Percentiles rank a stretch among this genome's conserved stretches.
phyloP scores from a whole-genome alignment of 2,113 vertebrate genomes.

The Colius striatus region DNA sequence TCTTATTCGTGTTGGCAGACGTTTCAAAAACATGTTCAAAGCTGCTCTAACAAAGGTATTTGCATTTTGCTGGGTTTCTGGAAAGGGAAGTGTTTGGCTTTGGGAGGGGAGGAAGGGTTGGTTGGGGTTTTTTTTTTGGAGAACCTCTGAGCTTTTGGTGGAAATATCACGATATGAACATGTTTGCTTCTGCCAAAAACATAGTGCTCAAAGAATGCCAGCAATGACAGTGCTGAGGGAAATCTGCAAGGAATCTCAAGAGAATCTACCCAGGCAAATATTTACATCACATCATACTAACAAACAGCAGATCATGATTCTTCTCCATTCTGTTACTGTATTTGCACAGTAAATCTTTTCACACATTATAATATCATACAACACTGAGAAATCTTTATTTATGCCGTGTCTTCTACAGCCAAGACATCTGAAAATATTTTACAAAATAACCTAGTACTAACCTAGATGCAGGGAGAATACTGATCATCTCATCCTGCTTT shows the following conservation, averaged over 20 bases:
- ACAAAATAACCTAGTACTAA: constrained; percentile 56
- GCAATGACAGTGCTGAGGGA: background rate
- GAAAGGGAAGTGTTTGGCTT: background rate
- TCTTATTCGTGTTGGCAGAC: rapidly evolving
- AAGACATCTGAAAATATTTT: constrained; percentile 49
- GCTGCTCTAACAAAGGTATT: background rate
- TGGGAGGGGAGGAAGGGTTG: background rate
- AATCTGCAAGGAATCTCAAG: constrained; percentile 16
- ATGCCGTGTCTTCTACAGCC: constrained; percentile 39
- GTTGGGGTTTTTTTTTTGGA: background rate
- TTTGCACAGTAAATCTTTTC: constrained; percentile 59
- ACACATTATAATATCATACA: background rate
- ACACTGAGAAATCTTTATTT: constrained; percentile 48
- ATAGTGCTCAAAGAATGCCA: background rate
- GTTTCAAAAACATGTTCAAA: background rate
- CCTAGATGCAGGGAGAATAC: constrained; percentile 50
- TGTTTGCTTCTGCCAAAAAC: constrained; percentile 3
- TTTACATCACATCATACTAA: constrained; percentile 16
- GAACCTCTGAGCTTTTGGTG: background rate
- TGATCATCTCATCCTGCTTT: constrained; percentile 46
- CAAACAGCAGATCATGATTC: constrained; percentile 49
- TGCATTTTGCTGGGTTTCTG: background rate
- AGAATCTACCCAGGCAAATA: constrained; percentile 40
- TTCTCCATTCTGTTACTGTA: constrained; percentile 41
- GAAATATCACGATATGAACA: background rate